phyloP scores from a whole-genome alignment of 2,113 vertebrate genomes.

The Malurus cyaneus region DNA sequence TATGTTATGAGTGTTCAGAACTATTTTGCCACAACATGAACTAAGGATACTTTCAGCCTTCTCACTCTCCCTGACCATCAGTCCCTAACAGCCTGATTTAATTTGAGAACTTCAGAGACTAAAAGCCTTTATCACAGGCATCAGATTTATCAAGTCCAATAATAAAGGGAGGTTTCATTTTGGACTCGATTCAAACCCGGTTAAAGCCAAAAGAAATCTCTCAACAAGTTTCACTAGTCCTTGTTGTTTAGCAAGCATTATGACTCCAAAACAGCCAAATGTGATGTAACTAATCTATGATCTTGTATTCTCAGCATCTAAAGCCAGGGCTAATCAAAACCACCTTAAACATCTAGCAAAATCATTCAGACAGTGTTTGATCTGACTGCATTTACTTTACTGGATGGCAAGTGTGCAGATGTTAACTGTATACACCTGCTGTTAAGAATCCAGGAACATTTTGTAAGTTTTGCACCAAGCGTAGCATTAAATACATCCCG shows the following conservation, averaged over 20 bases:
- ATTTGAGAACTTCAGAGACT: conserved; percentile 8
- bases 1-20: background rate
- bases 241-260: background rate
- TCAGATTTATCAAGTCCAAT: background rate
- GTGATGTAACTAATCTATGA: background rate
- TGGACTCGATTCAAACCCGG: background rate
- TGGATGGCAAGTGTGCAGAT: background rate
- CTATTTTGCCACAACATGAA: background rate
- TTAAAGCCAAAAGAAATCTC: conserved; percentile 8
- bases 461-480: background rate
- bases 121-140: background rate
- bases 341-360: background rate
- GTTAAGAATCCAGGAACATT: background rate
- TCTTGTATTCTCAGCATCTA: background rate
- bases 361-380: background rate
- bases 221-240: background rate
- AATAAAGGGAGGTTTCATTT: background rate
- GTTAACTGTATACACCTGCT: background rate
- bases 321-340: background rate
- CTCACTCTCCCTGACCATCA: background rate
- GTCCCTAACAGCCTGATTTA: background rate
- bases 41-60: background rate
- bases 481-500: background rate
- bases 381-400: background rate
- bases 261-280: background rate